Percentiles rank a stretch among this genome's conserved stretches.
phyloP scores from a whole-genome alignment of 2,113 vertebrate species.

The Lota lota region DNA sequence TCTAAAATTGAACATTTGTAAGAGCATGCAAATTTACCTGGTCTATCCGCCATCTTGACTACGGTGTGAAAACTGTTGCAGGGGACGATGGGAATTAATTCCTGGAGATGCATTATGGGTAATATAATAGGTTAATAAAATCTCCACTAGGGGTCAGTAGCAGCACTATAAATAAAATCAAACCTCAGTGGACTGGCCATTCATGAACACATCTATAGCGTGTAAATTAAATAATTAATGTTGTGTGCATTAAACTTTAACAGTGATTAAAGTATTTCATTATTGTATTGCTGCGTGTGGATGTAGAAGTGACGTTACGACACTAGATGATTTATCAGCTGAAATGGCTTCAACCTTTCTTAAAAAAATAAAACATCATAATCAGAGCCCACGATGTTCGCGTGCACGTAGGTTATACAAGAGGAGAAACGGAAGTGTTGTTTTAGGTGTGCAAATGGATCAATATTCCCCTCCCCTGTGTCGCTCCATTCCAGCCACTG shows the following conservation, averaged over 20 bases:
- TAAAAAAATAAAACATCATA: no score
- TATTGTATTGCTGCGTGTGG: no score
- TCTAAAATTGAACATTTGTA: background rate
- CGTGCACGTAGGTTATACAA: background rate
- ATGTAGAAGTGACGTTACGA: no score
- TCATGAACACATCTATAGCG: background rate
- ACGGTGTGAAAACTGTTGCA: constrained; percentile 22
- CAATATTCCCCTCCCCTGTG: constrained; percentile 29
- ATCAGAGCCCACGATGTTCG: no score
- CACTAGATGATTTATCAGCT: no score
- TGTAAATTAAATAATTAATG: background rate
- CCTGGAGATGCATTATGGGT: constrained; percentile 47
- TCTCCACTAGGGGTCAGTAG: constrained; percentile 34
- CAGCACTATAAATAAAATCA: background rate
- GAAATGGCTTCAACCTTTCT: no score
- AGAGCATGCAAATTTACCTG: constrained; percentile 59
- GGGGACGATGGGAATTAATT: constrained; percentile 59
- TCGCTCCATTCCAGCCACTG: background rate
- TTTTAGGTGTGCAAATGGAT: constrained; percentile 33
- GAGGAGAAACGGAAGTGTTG: constrained; percentile 15
- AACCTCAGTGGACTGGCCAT: background rate
- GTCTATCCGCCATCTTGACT: constrained; percentile 78
- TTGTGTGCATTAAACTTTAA: background rate
- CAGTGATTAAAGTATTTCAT: background rate
- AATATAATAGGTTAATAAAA: background rate